Evolutionary conservation across 2,113 vertebrate species (phyloP), one percentile per base, ranked within the genome.

Genomic region (Varanus komodoensis): DNA sequence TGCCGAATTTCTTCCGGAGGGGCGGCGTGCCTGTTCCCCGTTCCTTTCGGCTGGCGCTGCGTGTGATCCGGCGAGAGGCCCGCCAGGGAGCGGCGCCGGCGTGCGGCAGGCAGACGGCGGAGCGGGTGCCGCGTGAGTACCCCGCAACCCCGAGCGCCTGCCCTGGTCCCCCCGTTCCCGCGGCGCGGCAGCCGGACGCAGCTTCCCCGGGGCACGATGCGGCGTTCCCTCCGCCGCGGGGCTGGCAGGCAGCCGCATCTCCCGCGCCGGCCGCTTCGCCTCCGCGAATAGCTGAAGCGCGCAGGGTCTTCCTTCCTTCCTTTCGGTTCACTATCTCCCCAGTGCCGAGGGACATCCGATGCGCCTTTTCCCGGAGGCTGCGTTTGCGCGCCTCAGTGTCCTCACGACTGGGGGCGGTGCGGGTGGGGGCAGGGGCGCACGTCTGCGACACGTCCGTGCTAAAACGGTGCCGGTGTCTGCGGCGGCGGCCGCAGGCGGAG

Each of bases 1-100:
- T 14, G 86, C 25, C 0, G 82, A 86, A 94, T 87, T 61, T 82
- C 89, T 93, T 92, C 93, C 83, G 93, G 95, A 87, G 91, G 54
- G n/a, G 54, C 78, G 81, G 6, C 71, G 52, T 50, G 1, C 17
- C 2, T 3, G 9, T 61, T 61, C 17, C 17, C 21, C 5, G 17
- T 11, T 64, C 5, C 21, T 64, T 64, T 67, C 1, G 32, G 71
- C 82, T 6, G n/a, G 19, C 6, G 27, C 27, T 12, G 71, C 23
- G 38, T 67, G 50, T 15, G 79, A 17, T 61, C 14, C 32, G 57
- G 34, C 54, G 15, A n/a, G 64, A 50, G 38, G 69, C 38, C 75
- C 23, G 86, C 34, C 69, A 23, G 52, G 32, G 50, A 78, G 61
- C 86, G 74, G 25, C 54, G 25, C 54, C 9, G 86, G 21, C 54